phyloP scores from a whole-genome alignment of 2,888 invertebrate species.

The Drosophila trichaetosa region DNA sequence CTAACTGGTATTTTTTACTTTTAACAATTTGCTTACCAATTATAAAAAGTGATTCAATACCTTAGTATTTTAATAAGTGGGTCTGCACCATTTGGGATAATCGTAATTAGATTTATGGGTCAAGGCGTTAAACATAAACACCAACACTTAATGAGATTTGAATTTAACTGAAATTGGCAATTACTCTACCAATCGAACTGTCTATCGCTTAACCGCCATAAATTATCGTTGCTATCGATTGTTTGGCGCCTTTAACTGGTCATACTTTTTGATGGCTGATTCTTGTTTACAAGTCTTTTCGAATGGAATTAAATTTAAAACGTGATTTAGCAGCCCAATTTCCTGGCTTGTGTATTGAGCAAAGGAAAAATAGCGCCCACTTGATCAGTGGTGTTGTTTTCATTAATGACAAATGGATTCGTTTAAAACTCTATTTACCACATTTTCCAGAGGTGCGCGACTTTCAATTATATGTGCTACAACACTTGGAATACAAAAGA shows the following conservation, averaged over 20 bases:
- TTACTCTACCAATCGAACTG: background rate
- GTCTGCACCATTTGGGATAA: background rate
- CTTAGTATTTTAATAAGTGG: background rate
- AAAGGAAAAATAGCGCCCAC: constrained; percentile 4
- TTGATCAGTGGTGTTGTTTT: constrained; percentile 47
- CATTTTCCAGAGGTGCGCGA: constrained; percentile 65
- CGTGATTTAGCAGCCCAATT: constrained; percentile 26
- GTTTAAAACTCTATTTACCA: constrained; percentile 70
- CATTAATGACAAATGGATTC: constrained; percentile 42
- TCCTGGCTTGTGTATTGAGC: constrained; percentile 50
- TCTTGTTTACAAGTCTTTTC: background rate
- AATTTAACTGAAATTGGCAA: background rate
- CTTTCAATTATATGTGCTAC: constrained; percentile 60
- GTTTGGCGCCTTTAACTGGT: background rate
- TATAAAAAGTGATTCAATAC: background rate
- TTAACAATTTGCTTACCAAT: background rate
- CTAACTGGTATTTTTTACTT: background rate
- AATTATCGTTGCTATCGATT: background rate
- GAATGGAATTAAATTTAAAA: constrained; percentile 18
- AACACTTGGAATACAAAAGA: constrained; percentile 49
- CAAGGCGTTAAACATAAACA: background rate
- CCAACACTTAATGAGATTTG: background rate
- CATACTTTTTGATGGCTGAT: constrained; percentile 2
- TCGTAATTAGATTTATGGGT: background rate
- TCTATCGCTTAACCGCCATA: constrained; percentile 45